Evolutionary conservation across 2,797 vertebrate genomes (phyloP).

Genomic region (Pangasius djambal): DNA sequence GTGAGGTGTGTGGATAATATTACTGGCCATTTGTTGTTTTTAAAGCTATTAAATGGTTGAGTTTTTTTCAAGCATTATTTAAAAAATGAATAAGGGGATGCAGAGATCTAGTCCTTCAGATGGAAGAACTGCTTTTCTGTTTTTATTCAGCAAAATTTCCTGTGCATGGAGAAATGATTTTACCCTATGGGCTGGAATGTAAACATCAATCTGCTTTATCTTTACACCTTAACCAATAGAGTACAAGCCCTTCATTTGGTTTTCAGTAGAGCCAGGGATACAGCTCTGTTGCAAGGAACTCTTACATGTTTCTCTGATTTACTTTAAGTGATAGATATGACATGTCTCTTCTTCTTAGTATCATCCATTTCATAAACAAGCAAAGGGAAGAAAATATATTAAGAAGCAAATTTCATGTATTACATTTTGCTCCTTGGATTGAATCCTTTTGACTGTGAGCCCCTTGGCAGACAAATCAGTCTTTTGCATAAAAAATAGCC

Average conservation of each 20-base stretch:
- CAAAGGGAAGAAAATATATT: conserved; percentile 20
- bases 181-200: neutral
- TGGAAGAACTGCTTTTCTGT: neutral
- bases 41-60: neutral
- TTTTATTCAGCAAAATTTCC: neutral
- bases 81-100: neutral
- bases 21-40: neutral
- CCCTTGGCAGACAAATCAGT: conserved; percentile 62
- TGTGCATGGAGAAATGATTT: no score
- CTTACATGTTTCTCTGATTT: neutral
- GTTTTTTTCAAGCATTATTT: neutral
- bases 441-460: conserved; percentile 56
- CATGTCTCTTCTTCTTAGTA: conserved; percentile 1
- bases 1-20: no score
- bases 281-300: neutral
- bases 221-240: neutral
- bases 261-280: neutral
- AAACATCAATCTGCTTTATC: neutral
- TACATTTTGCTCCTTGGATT: conserved; percentile 59
- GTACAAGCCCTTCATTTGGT: neutral
- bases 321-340: neutral
- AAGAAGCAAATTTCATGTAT: conserved; percentile 35
- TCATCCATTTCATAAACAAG: conserved; percentile 21
- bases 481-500: conserved; percentile 64
- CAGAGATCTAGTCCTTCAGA: neutral